Conservation (phyloP, 2,113 vertebrate genomes). For the Rhodinocichla rosea region DNA sequence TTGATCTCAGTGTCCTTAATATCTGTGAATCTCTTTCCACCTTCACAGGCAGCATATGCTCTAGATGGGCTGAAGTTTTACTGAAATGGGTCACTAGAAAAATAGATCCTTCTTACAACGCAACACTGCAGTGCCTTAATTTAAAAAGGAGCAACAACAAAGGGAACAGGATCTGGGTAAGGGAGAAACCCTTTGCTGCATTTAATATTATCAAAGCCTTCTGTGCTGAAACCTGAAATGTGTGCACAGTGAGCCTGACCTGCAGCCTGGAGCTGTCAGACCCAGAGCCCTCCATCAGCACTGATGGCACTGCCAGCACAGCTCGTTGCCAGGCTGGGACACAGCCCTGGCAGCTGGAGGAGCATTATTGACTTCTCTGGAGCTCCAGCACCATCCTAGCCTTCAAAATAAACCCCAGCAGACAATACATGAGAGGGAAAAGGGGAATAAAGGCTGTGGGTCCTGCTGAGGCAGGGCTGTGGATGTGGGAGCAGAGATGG, state of each 20-base stretch:
- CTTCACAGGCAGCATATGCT: not conserved
- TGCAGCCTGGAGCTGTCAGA: not conserved
- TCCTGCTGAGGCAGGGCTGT: not conserved
- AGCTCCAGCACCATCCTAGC: not conserved
- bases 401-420: not conserved
- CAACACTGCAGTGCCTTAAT: not conserved
- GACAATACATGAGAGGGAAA: not conserved
- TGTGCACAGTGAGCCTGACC: not conserved
- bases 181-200: not conserved
- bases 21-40: not conserved
- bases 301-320: not conserved
- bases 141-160: not conserved
- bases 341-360: not conserved
- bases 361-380: not conserved
- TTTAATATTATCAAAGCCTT: slow-evolving; percentile 20
- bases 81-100: slow-evolving; percentile 49
- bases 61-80: not conserved
- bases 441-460: not conserved
- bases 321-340: not conserved
- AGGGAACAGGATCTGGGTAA: not conserved
- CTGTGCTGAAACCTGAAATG: not conserved
- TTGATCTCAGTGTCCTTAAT: not conserved
- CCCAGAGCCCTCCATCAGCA: not conserved
- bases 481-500: rapidly evolving
- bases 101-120: not conserved